A percentile compares a stretch with the other conserved stretches of the same genome.
Conservation (phyloP, 2,113 vertebrate species). For the Forbesichthys agassizii region DNA sequence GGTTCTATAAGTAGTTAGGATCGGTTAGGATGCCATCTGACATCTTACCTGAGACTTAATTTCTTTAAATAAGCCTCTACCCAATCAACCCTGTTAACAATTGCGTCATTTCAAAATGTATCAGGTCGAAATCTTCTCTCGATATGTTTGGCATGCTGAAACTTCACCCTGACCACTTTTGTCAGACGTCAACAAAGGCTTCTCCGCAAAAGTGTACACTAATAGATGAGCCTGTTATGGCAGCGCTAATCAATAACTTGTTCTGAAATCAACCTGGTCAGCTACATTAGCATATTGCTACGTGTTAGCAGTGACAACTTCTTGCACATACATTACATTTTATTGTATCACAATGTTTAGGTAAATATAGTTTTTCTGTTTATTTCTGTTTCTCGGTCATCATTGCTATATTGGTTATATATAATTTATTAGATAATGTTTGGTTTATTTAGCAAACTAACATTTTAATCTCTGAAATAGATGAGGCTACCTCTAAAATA, state of each 20-base stretch:
- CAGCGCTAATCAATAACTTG: not conserved
- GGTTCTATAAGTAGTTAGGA: slow-evolving; percentile 44
- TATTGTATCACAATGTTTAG: not conserved
- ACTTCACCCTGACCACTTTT: not conserved
- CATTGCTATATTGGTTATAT: slow-evolving; percentile 6
- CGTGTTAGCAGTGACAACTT: not conserved
- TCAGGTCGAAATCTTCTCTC: not conserved
- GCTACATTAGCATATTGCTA: not conserved
- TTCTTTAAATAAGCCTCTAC: too few relatives aligned
- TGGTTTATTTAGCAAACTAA: not conserved
- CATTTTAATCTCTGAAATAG: slow-evolving; percentile 30
- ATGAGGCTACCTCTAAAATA: slow-evolving; percentile 23
- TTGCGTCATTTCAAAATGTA: not conserved
- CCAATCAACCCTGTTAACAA: not conserved
- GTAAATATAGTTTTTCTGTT: not conserved
- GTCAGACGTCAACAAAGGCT: slow-evolving; percentile 8
- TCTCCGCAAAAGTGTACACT: slow-evolving; percentile 18
- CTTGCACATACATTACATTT: not conserved
- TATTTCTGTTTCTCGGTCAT: slow-evolving; percentile 3
- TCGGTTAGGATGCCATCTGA: slow-evolving; percentile 56
- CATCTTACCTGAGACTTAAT: slow-evolving; percentile 23
- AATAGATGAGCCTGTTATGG: slow-evolving; percentile 25
- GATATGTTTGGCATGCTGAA: not conserved
- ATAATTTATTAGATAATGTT: too few relatives aligned
- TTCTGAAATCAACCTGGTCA: not conserved